Conservation (phyloP, 2,888 invertebrate genomes). For the Nymphalis polychloros region DNA sequence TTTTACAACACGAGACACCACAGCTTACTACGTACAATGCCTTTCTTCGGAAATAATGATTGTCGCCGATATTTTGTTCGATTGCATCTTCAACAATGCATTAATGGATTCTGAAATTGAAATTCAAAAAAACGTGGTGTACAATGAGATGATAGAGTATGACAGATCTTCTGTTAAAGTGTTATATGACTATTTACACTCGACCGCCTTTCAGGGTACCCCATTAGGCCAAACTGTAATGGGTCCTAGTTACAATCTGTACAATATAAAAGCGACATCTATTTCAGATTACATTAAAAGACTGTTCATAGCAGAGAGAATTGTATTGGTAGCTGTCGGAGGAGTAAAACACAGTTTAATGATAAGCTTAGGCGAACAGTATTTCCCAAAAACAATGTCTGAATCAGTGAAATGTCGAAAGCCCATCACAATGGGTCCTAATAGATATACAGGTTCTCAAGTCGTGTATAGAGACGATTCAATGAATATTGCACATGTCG, state of each 20-base stretch:
- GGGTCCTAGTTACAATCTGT: conserved; percentile 87
- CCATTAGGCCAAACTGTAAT: conserved; percentile 61
- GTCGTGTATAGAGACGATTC: conserved; percentile 93
- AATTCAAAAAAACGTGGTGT: conserved; percentile 58
- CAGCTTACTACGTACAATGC: conserved; percentile 97
- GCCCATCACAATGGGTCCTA: conserved; percentile 69
- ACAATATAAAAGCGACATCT: conserved; percentile 83
- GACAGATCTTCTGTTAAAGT: conserved; percentile 55
- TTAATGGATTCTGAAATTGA: conserved; percentile 59
- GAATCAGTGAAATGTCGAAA: conserved; percentile 67
- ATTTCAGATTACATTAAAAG: conserved; percentile 88
- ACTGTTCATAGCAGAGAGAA: conserved; percentile 93
- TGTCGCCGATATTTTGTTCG: conserved; percentile 94
- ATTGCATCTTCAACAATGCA: conserved; percentile 93
- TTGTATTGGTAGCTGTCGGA: conserved; percentile 96
- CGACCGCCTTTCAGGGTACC: conserved; percentile 73
- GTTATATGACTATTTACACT: conserved; percentile 68
- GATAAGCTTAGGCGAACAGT: conserved; percentile 86
- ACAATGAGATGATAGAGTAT: conserved; percentile 61
- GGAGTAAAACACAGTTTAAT: conserved; percentile 93
- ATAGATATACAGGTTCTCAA: conserved; percentile 94
- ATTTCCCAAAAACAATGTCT: conserved; percentile 81
- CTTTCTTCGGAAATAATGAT: conserved; percentile 91
- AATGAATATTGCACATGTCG: conserved; percentile 93
- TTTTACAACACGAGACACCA: conserved; percentile 97